Base-by-base conservation (phyloP, 2,888 invertebrate genomes). In the Metellina segmentata region DNA sequence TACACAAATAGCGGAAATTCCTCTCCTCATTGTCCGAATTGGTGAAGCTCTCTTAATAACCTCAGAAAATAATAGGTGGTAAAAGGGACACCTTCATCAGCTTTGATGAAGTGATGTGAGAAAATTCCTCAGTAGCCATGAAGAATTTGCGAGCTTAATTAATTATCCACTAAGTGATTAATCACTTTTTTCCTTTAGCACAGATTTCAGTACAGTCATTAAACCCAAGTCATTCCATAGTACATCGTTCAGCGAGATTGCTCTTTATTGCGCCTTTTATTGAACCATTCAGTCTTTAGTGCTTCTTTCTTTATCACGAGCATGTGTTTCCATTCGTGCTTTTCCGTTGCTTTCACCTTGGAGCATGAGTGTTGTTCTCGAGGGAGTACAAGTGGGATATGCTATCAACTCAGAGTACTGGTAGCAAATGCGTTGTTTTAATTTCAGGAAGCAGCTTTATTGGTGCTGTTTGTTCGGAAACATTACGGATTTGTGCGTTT, bases 81-180 rank as follows among this genome's bases (percentile, higher is more conserved):
- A 75, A 75, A 75, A n/a, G 11, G 52, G 52, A 52, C 20, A 51
- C 61, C 19, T 19, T 52, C 13, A 52, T 52, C 51, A 78, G 8
- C 13, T 77, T 77, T 19, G 51, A 5, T 52, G 19, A 78, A 78
- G 16, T 52, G 52, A 8, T 4, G 16, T 52, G 7, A 78, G 34
- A 78, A 78, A 78, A 78, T 52, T 52, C 52, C 78, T 0, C 20
- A 6, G 52, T 52, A n/a, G 49, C 78, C 6, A 19, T 7, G 52
- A 52, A 78, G 78, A 75, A 75, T 20, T 34, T 48, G 48, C 20
- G 48, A n/a, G 6, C 78, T 78, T 78, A 61, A 61, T 61, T 61
- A 61, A 61, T 61, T 61, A 61, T 61, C 16, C 61, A 11, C 16
- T 61, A 61, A 61, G 16, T 78, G 78, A 78, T 78, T 78, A 78